phyloP scores from a whole-genome alignment of 1,140 invertebrate species.

The Littorina saxatilis region DNA sequence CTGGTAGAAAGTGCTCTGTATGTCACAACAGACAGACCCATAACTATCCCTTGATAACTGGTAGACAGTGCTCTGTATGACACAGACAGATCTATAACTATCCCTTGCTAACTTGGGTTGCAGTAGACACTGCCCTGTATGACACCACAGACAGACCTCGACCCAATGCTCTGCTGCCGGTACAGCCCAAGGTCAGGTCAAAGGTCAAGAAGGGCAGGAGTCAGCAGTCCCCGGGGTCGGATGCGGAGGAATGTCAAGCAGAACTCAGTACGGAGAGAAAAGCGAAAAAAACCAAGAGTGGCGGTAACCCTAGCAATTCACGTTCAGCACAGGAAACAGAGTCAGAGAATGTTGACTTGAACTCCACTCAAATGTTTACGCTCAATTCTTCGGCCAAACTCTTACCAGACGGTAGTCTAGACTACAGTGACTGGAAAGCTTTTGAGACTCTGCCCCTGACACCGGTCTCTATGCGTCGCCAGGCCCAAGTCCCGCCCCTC shows the following conservation, averaged over 20 bases:
- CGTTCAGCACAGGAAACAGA: neutral
- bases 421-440: conserved; percentile 43
- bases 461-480: conserved; percentile 43
- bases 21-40: no score
- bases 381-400: conserved; percentile 50
- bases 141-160: neutral
- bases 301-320: conserved; percentile 3
- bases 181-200: neutral
- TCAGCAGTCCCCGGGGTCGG: conserved; percentile 48
- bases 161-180: neutral
- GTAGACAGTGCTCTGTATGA: no score
- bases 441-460: conserved; percentile 53
- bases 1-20: no score
- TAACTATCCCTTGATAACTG: no score
- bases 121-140: neutral
- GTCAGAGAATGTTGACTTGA: conserved; percentile 44
- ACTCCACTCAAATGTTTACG: conserved; percentile 53
- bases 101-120: no score
- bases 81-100: no score
- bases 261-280: conserved; percentile 47
- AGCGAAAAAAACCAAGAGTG: conserved; percentile 22
- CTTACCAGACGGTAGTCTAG: conserved; percentile 50
- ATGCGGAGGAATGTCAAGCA: conserved; percentile 57
- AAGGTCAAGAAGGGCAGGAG: conserved; percentile 21
- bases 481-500: conserved; percentile 51